Base-by-base conservation (phyloP, 2,888 invertebrate genomes). In the Zaprionus lineosus region DNA sequence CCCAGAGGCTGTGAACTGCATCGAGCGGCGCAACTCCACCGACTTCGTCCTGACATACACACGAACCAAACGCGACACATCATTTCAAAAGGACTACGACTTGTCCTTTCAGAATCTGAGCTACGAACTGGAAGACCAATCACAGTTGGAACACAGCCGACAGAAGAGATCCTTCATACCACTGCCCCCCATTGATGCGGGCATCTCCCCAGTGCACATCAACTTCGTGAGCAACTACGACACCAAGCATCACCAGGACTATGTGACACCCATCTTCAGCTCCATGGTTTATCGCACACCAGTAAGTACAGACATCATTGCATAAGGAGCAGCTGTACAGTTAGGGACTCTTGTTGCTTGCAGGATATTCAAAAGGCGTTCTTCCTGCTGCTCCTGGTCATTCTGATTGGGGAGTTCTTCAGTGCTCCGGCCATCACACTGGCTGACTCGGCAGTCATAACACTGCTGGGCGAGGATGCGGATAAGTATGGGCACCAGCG, bases 361-460 rank as follows among this genome's bases (percentile, higher is more conserved):
- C 58, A 92, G 73, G 98, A 98, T 87, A 97, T 99, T 18, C 95
- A 98, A 90, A 97, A 97, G 91, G 97, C 97, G 0, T 99, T 99
- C 92, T 97, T 99, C 90, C 92, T 99, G 26, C 92, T 99, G 29
- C 91, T 99, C 47, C 91, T 99, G 36, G 92, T 99, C 47, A 96
- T 99, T 8, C 94, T 98, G 18, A 95, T 99, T 51, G 99, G 99
- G 0, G 99, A 99, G 91, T 99, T 99, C 91, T 98, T 99, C 91
- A 96, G 96, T 82, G 97, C 98, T 0, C 98, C 98, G 0, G 97
- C 98, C 26, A 95, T 98, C 72, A 97, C 98, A 0, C 91, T 99
- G 43, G 98, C 98, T 0, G 97, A 97, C 89, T 96, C 96, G 0
- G 97, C 97, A 3, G 97, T 96, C 31, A 95, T 97, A 62, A 96